Conservation (phyloP, 2,888 invertebrate genomes). For the Pinctada fucata region DNA sequence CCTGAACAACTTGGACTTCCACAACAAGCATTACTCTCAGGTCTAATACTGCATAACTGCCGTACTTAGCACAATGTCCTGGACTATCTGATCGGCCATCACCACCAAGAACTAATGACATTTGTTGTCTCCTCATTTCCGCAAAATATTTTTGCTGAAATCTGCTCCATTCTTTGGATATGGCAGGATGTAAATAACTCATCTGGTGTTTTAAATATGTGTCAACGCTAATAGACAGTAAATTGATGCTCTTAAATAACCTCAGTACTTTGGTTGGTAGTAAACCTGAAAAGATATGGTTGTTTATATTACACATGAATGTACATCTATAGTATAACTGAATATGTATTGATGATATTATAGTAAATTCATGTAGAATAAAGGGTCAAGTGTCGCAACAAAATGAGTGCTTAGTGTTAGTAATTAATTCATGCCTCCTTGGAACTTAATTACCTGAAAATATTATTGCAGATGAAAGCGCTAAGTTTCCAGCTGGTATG, state of each 20-base stretch:
- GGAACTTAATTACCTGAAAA: no score
- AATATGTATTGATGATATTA: no score
- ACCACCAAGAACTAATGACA: conserved; percentile 16
- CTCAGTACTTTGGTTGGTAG: conserved; percentile 14
- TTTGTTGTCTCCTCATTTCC: background rate
- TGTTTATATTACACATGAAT: no score
- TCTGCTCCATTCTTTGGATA: background rate
- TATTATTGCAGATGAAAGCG: conserved; percentile 1
- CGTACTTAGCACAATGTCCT: no score
- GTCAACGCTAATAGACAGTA: background rate
- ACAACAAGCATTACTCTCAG: conserved; percentile 17
- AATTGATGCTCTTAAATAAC: conserved; percentile 6
- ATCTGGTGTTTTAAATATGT: conserved; percentile 13
- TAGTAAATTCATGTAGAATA: no score
- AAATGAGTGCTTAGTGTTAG: no score
- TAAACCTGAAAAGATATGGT: no score
- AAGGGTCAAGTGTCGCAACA: no score
- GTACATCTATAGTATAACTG: no score
- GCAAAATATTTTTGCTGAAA: conserved; percentile 5
- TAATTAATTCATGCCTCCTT: no score
- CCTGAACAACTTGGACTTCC: conserved; percentile 31
- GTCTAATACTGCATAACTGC: conserved; percentile 33
- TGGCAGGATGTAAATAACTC: conserved; percentile 11
- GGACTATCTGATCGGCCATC: conserved; percentile 34
- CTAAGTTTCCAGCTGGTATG: conserved; percentile 17